Conservation (phyloP, 2,888 invertebrate genomes). For the Pachycephus smyrnensis region DNA sequence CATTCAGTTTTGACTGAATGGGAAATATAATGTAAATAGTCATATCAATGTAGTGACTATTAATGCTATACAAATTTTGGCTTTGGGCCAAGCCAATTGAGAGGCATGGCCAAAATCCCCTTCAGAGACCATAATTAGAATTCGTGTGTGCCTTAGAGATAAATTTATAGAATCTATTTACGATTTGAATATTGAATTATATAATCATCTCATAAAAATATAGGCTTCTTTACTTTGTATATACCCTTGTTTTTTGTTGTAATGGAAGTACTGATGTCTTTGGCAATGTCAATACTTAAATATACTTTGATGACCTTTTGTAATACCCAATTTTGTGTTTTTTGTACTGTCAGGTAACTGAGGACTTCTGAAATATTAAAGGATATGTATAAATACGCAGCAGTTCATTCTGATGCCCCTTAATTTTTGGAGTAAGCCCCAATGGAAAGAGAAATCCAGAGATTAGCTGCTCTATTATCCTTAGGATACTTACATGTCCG, state of each 20-base stretch:
- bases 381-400: neutral
- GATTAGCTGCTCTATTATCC: neutral
- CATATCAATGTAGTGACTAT: neutral
- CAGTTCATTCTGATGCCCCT: neutral
- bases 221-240: neutral
- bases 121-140: neutral
- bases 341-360: neutral
- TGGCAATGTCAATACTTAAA: neutral
- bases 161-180: neutral
- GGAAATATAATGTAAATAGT: neutral
- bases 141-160: neutral
- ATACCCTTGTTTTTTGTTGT: neutral
- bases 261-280: neutral
- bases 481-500: neutral
- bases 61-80: neutral
- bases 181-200: neutral
- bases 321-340: neutral
- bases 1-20: neutral
- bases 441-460: neutral
- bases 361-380: neutral
- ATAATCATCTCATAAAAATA: neutral
- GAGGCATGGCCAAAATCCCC: neutral
- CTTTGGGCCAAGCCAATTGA: neutral
- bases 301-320: neutral
- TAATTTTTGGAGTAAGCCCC: neutral